Evolutionary conservation across 2,113 vertebrate species (phyloP), one percentile per base, ranked within the genome.

Genomic region (Axis porcinus): DNA sequence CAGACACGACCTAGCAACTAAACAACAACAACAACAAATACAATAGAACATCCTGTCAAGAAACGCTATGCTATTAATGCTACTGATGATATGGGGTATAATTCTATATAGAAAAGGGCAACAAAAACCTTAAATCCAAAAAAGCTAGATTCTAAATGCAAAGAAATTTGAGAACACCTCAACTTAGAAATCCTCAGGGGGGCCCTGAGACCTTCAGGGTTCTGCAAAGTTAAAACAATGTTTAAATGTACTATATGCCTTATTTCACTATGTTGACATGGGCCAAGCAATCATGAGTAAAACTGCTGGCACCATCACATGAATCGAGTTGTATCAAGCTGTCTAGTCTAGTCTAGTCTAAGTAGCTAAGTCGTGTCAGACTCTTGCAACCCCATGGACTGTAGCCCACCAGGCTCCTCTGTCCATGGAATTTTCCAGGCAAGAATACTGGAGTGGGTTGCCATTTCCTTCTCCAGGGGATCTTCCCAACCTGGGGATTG

Each of bases 101-200:
- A 43, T 79, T 86, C n/a, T 95, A 30, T 33, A 60, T 30, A 27
- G 33, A 55, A 94, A 97, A 94, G 28, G 10, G 4, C n/a, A 76
- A 94, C 43, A 67, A 78, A 96, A 70, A 83, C 33, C 21, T 50
- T 88, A 54, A 47, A 36, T 93, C 27, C 84, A 43, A 79, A 62
- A 89, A 27, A 94, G 21, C 16, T 47, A 30, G n/a, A 96, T 6
- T 83, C 40, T 47, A 36, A 43, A 89, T 30, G 47, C 57, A 95
- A 89, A 93, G n/a, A 21, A 52, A 23, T 47, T 94, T 87, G 11
- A 67, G 45, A 91, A 78, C 19, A 13, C 3, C 64, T 88, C 67
- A 90, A 74, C 27, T 84, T 2, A 64, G 19, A 95, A 52, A 3
- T 92, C 70, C 16, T 91, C 43, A 70, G 27, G 28, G 27, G 54